A percentile compares a stretch with the other conserved stretches of the same genome.
These are phyloP conservation scores for Chaenodraco wilsoni DNA, from an alignment of 2,797 vertebrate species.

Conservation along the genomic window DNA sequence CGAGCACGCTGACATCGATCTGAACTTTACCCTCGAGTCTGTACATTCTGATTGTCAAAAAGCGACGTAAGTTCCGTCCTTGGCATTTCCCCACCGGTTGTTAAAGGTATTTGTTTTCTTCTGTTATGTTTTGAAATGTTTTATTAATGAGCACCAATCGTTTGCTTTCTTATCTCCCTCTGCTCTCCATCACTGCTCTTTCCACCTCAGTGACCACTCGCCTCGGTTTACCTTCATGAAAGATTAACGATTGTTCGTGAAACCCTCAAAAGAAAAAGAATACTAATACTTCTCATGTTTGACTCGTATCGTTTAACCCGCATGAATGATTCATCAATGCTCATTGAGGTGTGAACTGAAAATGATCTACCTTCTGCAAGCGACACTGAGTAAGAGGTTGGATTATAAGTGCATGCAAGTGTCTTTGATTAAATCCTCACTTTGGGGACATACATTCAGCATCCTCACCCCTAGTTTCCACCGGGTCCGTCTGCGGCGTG, in stretches of 20 bases:
- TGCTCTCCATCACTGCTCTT: slow-evolving; percentile 2
- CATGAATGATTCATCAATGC: slow-evolving; percentile 62
- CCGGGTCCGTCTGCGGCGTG: no score
- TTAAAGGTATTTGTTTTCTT: not conserved
- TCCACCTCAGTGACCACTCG: slow-evolving; percentile 17
- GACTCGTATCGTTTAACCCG: slow-evolving; percentile 53
- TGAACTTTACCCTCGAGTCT: not conserved
- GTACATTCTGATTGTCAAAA: not conserved
- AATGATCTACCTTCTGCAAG: slow-evolving; percentile 28
- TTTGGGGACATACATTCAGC: slow-evolving; percentile 14
- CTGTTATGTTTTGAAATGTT: slow-evolving; percentile 3
- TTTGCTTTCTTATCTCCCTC: not conserved
- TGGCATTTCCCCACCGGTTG: no score
- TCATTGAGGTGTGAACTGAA: slow-evolving; percentile 24
- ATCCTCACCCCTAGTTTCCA: not conserved
- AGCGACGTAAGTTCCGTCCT: no score
- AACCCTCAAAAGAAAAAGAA: slow-evolving; percentile 25
- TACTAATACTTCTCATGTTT: slow-evolving; percentile 52
- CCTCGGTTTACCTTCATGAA: slow-evolving; percentile 57
- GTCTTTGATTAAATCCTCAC: slow-evolving; percentile 2
- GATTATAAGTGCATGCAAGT: not conserved
- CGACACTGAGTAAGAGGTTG: not conserved
- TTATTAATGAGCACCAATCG: slow-evolving; percentile 5
- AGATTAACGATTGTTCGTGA: slow-evolving; percentile 43
- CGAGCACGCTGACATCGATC: not conserved